Evolutionary conservation across 1,140 invertebrate species (phyloP).

Genomic region (Penaeus indicus): DNA sequence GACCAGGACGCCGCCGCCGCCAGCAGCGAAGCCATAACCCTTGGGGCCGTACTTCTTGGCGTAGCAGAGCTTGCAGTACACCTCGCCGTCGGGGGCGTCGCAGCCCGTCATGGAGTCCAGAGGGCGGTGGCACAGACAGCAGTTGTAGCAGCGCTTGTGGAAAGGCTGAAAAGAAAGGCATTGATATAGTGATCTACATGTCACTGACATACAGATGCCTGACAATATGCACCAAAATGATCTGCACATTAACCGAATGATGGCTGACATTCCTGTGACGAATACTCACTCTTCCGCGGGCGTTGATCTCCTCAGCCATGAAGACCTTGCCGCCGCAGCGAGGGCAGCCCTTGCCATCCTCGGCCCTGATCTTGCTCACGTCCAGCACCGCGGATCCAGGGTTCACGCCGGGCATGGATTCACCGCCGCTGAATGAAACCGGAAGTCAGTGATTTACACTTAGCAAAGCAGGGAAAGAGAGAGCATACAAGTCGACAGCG

Average conservation of each 20-base stretch:
- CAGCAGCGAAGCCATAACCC: conserved; percentile 71
- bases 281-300: conserved; percentile 69
- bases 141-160: conserved; percentile 94
- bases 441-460: not conserved
- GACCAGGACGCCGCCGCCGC: conserved; percentile 71
- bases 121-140: conserved; percentile 90
- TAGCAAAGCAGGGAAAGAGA: not conserved
- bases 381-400: conserved; percentile 41
- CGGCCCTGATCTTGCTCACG: conserved; percentile 84
- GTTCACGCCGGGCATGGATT: conserved; percentile 54
- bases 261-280: not conserved
- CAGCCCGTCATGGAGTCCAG: conserved; percentile 92
- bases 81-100: conserved; percentile 88
- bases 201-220: not conserved
- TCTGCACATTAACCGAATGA: too few relatives aligned
- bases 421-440: conserved; percentile 52
- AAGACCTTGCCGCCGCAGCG: conserved; percentile 93
- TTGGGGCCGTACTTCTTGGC: conserved; percentile 91
- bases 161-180: conserved; percentile 48
- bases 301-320: conserved; percentile 93
- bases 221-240: not conserved
- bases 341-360: conserved; percentile 89
- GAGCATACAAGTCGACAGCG: not conserved
- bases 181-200: not conserved
- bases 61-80: conserved; percentile 90